Evolutionary conservation across 2,888 invertebrate genomes (phyloP).

Genomic region (Sarcophaga subvicina): DNA sequence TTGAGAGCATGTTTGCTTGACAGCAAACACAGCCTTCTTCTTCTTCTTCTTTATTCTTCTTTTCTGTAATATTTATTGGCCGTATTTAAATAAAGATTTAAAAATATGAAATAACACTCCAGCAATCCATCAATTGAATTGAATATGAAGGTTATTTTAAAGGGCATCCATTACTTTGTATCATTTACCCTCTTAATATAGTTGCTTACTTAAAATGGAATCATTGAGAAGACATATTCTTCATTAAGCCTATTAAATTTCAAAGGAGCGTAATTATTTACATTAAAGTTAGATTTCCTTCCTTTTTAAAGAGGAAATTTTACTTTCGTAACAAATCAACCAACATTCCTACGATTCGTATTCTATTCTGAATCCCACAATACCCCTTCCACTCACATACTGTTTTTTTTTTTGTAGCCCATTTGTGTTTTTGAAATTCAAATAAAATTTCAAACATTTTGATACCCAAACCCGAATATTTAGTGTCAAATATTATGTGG

Average conservation of each 20-base stretch:
- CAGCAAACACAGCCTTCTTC: too few relatives aligned
- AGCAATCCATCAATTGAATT: too few relatives aligned
- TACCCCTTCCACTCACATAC: not conserved
- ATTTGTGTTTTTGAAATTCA: not conserved
- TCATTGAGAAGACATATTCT: not conserved
- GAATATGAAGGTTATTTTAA: too few relatives aligned
- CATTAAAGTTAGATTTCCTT: not conserved
- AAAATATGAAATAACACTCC: too few relatives aligned
- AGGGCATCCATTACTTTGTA: too few relatives aligned
- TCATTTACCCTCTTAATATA: too few relatives aligned
- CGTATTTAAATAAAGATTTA: too few relatives aligned
- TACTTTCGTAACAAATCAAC: not conserved
- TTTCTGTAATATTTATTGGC: too few relatives aligned
- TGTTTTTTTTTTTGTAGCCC: not conserved
- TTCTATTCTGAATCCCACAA: not conserved
- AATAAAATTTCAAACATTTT: conserved; percentile 7
- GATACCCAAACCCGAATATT: not conserved
- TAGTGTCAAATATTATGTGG: conserved; percentile 26
- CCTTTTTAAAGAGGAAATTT: not conserved
- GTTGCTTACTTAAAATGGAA: not conserved
- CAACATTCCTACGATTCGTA: not conserved
- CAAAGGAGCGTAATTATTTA: not conserved
- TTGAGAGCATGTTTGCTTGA: too few relatives aligned
- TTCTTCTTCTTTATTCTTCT: too few relatives aligned
- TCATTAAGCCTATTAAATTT: not conserved